These are phyloP conservation scores for Batillaria attramentaria DNA, from an alignment of 1,140 invertebrate genomes.

Conservation along the genomic window DNA sequence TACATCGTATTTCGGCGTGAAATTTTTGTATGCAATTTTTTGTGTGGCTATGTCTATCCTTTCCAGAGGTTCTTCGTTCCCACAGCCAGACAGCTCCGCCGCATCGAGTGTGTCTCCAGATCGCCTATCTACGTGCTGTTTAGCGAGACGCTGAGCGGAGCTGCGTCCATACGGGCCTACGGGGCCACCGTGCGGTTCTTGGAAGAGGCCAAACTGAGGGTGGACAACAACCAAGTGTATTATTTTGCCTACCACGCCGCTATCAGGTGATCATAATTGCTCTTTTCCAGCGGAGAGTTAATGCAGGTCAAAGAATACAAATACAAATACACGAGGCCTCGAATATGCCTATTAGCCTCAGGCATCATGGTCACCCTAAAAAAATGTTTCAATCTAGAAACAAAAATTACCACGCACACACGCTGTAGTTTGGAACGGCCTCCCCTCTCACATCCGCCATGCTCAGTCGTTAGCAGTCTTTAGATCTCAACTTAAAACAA, in stretches of 20 bases:
- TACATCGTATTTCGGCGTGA: background rate
- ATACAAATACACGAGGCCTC: too few relatives aligned
- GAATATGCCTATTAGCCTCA: too few relatives aligned
- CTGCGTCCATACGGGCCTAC: conserved; percentile 75
- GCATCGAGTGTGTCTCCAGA: conserved; percentile 70
- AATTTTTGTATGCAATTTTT: background rate
- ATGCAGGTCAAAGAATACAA: background rate
- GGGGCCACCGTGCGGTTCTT: conserved; percentile 71
- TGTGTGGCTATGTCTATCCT: background rate
- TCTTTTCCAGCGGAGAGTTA: background rate
- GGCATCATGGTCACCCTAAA: too few relatives aligned
- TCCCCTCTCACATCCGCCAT: too few relatives aligned
- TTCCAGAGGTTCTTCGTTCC: conserved; percentile 91
- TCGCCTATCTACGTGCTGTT: conserved; percentile 75
- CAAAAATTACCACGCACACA: too few relatives aligned
- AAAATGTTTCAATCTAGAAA: too few relatives aligned
- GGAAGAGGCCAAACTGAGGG: conserved; percentile 64
- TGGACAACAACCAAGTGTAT: conserved; percentile 56
- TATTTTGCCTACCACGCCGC: conserved; percentile 50
- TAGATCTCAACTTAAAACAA: background rate
- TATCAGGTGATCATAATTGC: conserved; percentile 44
- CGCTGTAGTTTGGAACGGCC: too few relatives aligned
- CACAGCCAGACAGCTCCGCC: conserved; percentile 76
- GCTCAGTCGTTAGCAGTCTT: too few relatives aligned
- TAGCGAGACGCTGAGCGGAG: conserved; percentile 73